Conservation (phyloP, 2,888 invertebrate genomes). For the Peribatodes rhomboidaria region DNA sequence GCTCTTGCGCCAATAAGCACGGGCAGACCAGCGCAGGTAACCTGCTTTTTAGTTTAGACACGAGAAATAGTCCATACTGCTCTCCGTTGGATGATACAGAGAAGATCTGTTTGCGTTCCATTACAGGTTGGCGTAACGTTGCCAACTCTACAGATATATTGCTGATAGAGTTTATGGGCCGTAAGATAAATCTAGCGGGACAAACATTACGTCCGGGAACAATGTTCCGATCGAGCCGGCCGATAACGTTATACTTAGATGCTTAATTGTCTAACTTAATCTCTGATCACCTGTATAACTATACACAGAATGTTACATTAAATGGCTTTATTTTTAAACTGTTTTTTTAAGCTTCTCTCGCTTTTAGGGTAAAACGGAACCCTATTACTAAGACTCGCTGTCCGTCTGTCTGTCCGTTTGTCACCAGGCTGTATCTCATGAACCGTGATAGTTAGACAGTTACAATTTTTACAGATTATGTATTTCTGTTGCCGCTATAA, state of each 20-base stretch:
- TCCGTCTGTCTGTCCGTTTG: no score
- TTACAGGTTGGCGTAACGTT: constrained; percentile 40
- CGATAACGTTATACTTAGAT: background rate
- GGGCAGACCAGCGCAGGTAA: no score
- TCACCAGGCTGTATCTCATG: no score
- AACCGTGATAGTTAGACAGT: no score
- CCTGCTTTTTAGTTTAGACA: no score
- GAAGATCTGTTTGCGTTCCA: constrained; percentile 46
- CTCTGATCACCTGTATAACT: background rate
- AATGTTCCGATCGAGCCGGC: constrained; percentile 4
- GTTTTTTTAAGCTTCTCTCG: no score
- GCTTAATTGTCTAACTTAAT: background rate
- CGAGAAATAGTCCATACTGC: constrained; percentile 22
- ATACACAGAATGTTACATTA: background rate
- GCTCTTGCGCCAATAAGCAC: no score
- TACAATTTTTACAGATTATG: no score
- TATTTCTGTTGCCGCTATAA: no score
- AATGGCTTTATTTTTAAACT: no score
- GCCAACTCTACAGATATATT: constrained; percentile 39
- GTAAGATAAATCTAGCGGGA: constrained; percentile 37
- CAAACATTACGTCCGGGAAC: constrained; percentile 22
- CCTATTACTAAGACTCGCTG: no score
- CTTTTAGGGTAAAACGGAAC: no score
- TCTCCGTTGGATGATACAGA: background rate
- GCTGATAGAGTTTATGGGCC: constrained; percentile 39